Base-by-base conservation (phyloP, 2,797 vertebrate species). In the Alfaro cultratus region DNA sequence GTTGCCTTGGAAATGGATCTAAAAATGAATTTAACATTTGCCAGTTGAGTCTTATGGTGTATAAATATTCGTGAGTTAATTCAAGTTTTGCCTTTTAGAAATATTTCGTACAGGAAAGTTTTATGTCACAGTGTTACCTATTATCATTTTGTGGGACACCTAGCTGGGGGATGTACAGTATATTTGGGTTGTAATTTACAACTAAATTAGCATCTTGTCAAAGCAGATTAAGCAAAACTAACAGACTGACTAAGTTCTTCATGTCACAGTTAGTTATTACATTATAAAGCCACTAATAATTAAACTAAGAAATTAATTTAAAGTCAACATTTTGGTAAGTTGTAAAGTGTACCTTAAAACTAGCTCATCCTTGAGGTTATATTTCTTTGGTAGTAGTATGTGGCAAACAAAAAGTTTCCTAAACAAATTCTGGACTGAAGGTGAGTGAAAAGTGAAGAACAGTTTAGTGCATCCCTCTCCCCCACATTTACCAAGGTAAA, bases 1-100 rank as follows among this genome's bases (percentile, higher is more conserved):
- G 92, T 92, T 93, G 88, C 89, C 88, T 82, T 91, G 87, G 90
- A 89, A 90, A 93, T 84, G 70, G 76, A 82, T 78, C 72, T 88
- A 79, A 85, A 83, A 86, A 84, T 79, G 60, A 36, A 64, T 72
- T 80, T 75, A 78, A 76, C 79, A 83, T 90, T 87, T 82, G 55
- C 71, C 76, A 60, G 34, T 34, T 7, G 31, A 72, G 71, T 72
- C 76, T 71, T 34, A 5, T 60, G 80, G 18, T 79, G 68, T 29
- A 73, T 23, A 75, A 72, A 74, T 53, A 80, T 45, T 7, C 26
- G 15, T 13, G 41, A 71, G 6, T 71, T 16, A 5, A 45, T 71
- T n/a, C 43, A 45, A 43, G 10, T 71, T 45, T 43, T 45, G 41
- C 5, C 26, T 8, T 29, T 71, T 45, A 45, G 68, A 45, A 12